These are phyloP conservation scores for Elysia chlorotica DNA, from an alignment of 1,140 invertebrate species.

Conservation along the genomic window DNA sequence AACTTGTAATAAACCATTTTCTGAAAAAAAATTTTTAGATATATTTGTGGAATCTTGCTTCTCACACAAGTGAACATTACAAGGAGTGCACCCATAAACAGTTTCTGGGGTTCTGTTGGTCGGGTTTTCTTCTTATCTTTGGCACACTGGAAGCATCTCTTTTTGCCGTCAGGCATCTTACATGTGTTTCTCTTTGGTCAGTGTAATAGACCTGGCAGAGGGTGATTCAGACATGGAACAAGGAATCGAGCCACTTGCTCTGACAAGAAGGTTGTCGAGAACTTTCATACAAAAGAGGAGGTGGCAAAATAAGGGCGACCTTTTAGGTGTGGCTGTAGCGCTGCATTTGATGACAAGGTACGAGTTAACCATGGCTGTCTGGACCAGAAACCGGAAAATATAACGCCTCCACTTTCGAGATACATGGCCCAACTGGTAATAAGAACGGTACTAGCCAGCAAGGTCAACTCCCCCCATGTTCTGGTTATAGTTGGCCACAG, in stretches of 20 bases:
- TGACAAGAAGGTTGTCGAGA: background rate
- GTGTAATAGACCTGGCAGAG: background rate
- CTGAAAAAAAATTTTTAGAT: too few species aligned
- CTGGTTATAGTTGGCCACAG: conserved; percentile 3
- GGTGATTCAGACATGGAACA: background rate
- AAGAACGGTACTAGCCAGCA: background rate
- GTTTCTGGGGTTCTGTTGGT: background rate
- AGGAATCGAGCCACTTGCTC: background rate
- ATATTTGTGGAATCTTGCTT: background rate
- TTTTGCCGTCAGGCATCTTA: background rate
- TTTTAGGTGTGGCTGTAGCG: background rate
- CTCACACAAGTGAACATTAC: conserved; percentile 12
- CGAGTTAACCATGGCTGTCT: conserved; percentile 12
- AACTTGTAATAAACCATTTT: too few species aligned
- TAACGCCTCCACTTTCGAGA: conserved; percentile 17
- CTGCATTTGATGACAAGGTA: background rate
- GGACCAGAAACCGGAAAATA: conserved; percentile 8
- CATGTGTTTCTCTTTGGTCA: background rate
- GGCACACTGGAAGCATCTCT: conserved; percentile 2
- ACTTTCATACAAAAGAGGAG: background rate
- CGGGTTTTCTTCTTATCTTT: background rate
- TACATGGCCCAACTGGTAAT: conserved; percentile 8
- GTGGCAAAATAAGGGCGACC: background rate
- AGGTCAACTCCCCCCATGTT: conserved; percentile 21
- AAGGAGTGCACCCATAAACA: background rate